Conservation (phyloP, 1,140 invertebrate genomes). For the Cydia pomonella region DNA sequence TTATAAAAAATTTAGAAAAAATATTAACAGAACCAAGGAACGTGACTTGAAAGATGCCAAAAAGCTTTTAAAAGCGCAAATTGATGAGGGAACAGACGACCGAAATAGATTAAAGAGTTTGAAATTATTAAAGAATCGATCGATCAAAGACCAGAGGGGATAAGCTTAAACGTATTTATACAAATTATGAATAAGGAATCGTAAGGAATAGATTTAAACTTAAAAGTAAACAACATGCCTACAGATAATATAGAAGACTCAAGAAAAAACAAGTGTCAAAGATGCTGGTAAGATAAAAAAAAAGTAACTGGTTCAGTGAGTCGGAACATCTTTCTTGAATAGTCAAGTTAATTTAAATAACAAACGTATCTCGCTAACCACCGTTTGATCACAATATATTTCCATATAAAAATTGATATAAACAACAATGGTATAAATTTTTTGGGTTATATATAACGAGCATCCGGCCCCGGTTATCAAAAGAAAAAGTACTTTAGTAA, state of each 20-base stretch:
- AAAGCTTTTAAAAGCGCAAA: constrained; percentile 2
- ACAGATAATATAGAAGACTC: too few relatives aligned
- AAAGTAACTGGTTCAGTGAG: not conserved
- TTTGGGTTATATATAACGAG: constrained; percentile 5
- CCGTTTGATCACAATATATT: not conserved
- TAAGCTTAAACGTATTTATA: too few relatives aligned
- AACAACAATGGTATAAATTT: constrained; percentile 11
- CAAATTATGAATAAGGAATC: too few relatives aligned
- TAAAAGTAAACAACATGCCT: too few relatives aligned
- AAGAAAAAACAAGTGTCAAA: too few relatives aligned
- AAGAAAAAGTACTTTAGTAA: not conserved
- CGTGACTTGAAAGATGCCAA: not conserved
- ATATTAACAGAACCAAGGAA: not conserved
- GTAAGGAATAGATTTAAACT: too few relatives aligned
- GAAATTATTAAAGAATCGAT: too few relatives aligned
- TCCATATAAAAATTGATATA: constrained; percentile 13
- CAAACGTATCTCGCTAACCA: not conserved
- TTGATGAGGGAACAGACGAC: not conserved
- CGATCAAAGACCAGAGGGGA: too few relatives aligned
- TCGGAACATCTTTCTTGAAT: not conserved
- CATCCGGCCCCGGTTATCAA: not conserved
- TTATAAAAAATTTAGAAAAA: too few relatives aligned
- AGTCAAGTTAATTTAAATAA: not conserved
- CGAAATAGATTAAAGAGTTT: not conserved
- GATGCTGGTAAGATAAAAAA: too few relatives aligned